Percentiles rank a stretch among this genome's conserved stretches.
These are phyloP conservation scores for Acanthosepion lycidas DNA, from an alignment of 2,888 invertebrate species.

Conservation along the genomic window DNA sequence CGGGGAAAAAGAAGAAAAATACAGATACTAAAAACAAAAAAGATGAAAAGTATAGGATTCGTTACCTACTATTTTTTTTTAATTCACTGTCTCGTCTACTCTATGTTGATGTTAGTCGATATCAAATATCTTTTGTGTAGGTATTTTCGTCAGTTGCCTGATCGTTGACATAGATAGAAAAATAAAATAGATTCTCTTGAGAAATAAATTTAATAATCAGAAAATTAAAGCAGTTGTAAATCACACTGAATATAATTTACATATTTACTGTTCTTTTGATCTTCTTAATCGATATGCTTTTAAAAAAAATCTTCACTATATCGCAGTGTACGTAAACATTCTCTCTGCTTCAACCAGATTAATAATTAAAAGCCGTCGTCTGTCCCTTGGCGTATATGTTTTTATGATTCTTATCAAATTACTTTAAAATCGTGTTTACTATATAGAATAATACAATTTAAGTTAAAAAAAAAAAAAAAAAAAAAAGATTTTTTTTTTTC, in stretches of 20 bases:
- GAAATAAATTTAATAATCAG: not conserved
- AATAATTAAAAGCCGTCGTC: not conserved
- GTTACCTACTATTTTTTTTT: not conserved
- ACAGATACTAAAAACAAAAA: no score
- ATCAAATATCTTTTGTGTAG: constrained; percentile 21
- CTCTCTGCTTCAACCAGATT: not conserved
- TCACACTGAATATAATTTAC: not conserved
- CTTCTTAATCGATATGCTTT: not conserved
- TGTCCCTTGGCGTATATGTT: not conserved
- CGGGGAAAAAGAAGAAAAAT: no score
- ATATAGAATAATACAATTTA: not conserved
- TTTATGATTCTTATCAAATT: not conserved
- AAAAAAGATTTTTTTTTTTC: no score
- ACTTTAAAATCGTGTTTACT: not conserved
- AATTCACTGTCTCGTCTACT: not conserved
- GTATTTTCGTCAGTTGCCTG: not conserved
- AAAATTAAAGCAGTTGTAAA: not conserved
- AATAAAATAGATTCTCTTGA: not conserved
- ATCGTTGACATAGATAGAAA: not conserved
- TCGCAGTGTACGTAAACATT: not conserved
- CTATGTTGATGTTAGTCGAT: not conserved
- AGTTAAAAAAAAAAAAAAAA: not conserved
- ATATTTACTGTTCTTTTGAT: not conserved
- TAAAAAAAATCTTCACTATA: not conserved
- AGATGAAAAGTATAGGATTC: not conserved